A percentile compares a stretch with the other conserved stretches of the same genome.
Conservation (phyloP, 2,113 vertebrate species). For the Channa maculata region DNA sequence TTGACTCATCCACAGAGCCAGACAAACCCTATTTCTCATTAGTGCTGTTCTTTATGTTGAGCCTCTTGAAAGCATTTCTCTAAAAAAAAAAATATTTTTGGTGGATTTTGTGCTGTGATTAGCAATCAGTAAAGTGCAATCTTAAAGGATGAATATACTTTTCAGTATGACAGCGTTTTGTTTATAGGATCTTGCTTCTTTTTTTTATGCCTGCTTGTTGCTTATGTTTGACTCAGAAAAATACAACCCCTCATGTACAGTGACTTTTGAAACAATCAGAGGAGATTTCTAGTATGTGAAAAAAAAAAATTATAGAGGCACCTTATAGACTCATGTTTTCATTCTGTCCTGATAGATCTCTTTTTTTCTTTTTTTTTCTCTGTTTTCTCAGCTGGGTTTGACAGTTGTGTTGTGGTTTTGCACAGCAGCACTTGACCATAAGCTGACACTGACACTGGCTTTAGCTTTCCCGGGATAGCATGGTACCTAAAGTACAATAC, state of each 20-base stretch:
- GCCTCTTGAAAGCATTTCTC: conserved; percentile 70
- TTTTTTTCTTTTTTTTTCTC: conserved; percentile 25
- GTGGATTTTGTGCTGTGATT: conserved; percentile 85
- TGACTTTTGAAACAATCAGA: conserved; percentile 78
- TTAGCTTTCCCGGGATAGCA: conserved; percentile 60
- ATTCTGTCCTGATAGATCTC: conserved; percentile 44
- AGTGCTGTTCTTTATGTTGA: conserved; percentile 65
- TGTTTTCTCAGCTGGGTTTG: conserved; percentile 40
- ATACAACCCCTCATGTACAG: conserved; percentile 73
- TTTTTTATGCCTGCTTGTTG: conserved; percentile 65
- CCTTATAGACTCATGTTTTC: conserved; percentile 70
- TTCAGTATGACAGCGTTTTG: conserved; percentile 67
- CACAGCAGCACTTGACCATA: conserved; percentile 61
- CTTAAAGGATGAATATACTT: conserved; percentile 77
- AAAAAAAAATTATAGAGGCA: conserved; percentile 63
- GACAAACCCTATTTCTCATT: conserved; percentile 36
- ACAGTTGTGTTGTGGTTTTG: conserved; percentile 53
- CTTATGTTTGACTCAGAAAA: conserved; percentile 67
- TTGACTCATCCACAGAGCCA: conserved; percentile 16
- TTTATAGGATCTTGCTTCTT: conserved; percentile 64
- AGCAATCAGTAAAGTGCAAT: conserved; percentile 87
- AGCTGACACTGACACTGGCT: conserved; percentile 50
- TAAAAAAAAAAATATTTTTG: conserved; percentile 48
- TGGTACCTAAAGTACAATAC: conserved; percentile 52
- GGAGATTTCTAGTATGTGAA: conserved; percentile 71